phyloP scores from a whole-genome alignment of 2,113 vertebrate species.

The Canis aureus region DNA sequence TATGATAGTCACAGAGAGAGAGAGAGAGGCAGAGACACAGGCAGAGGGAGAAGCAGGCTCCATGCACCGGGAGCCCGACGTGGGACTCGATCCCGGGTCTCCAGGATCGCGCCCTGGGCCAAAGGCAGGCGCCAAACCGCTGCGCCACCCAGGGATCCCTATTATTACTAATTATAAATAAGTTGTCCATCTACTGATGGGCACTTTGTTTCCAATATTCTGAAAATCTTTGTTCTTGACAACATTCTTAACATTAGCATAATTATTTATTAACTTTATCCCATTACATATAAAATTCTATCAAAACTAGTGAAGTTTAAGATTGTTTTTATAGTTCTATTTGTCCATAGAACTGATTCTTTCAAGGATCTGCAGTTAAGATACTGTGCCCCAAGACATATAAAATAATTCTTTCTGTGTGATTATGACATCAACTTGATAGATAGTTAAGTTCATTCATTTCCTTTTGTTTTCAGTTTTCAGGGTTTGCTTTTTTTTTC shows the following conservation, averaged over 20 bases:
- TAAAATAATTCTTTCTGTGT: neutral
- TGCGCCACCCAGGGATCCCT: too few relatives aligned
- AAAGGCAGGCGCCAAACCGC: too few relatives aligned
- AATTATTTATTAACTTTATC: constrained; percentile 38
- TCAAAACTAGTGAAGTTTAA: neutral
- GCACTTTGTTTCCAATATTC: constrained; percentile 12
- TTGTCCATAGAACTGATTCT: neutral
- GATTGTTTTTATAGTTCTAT: neutral
- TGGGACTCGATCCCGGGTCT: too few relatives aligned
- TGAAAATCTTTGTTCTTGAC: neutral
- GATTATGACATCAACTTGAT: neutral
- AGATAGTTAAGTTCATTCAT: neutral
- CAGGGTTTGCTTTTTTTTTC: neutral
- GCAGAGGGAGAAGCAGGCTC: too few relatives aligned
- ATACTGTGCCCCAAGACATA: neutral
- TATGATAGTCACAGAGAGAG: too few relatives aligned
- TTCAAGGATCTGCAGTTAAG: neutral
- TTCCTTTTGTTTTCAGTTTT: constrained; percentile 33
- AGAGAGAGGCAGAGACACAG: too few relatives aligned
- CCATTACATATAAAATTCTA: neutral
- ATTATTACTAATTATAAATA: neutral
- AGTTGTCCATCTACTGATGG: neutral
- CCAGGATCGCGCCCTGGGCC: too few relatives aligned
- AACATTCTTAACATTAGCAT: neutral
- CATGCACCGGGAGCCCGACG: too few relatives aligned